These are phyloP conservation scores for Pseudorasbora parva DNA, from an alignment of 2,113 vertebrate genomes.

Conservation along the genomic window DNA sequence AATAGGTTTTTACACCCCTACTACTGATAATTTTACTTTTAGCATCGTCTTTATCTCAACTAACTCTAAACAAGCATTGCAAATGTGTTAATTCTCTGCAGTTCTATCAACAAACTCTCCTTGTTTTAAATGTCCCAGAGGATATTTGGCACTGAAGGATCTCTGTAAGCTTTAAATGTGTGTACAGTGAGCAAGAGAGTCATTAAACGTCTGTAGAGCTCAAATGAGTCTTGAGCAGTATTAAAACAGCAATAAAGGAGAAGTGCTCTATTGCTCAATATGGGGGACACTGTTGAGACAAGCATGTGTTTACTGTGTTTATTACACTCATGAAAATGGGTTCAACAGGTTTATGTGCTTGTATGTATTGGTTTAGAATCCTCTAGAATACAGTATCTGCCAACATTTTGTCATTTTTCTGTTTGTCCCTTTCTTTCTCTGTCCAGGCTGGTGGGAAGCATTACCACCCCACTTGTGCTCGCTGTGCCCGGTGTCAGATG, in stretches of 20 bases:
- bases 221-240: constrained; percentile 24
- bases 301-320: not conserved
- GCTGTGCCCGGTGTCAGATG: constrained; percentile 93
- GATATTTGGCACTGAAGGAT: constrained; percentile 19
- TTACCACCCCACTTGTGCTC: constrained; percentile 95
- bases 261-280: constrained; percentile 18
- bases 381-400: not conserved
- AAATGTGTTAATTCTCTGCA: not conserved
- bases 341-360: constrained; percentile 7
- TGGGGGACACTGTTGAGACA: not conserved
- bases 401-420: not conserved
- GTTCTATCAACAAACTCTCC: not conserved
- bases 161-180: constrained; percentile 21
- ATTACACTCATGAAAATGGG: not conserved
- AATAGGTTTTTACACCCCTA: not conserved
- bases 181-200: constrained; percentile 6
- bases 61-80: not conserved
- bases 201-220: constrained; percentile 21
- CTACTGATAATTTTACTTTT: not conserved
- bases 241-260: constrained; percentile 26
- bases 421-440: not conserved
- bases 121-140: constrained; percentile 17
- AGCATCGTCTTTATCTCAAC: not conserved
- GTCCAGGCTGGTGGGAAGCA: constrained; percentile 93
- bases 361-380: not conserved